Evolutionary conservation across 2,888 invertebrate genomes (phyloP).

Genomic region (Eristalinus aeneus): DNA sequence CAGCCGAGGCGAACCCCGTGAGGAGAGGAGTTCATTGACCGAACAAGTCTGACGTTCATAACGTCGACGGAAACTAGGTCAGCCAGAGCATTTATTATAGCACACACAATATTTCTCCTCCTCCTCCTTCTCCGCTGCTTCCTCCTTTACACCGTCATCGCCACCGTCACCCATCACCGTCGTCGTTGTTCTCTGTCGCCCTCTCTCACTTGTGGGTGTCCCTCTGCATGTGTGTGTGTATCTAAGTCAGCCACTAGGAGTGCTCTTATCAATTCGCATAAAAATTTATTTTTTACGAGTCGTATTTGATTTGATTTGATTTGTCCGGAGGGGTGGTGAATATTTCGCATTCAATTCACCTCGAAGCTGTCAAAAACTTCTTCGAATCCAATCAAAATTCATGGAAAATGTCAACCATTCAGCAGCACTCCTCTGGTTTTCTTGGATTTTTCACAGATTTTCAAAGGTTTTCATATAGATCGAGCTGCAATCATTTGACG

Average conservation of each 20-base stretch:
- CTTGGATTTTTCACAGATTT: too few relatives aligned
- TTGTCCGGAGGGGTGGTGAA: background rate
- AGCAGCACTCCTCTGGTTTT: background rate
- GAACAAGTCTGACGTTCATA: slow-evolving; percentile 75
- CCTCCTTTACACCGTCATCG: background rate
- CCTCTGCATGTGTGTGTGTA: slow-evolving; percentile 1
- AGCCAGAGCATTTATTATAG: slow-evolving; percentile 71
- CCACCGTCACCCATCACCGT: too few relatives aligned
- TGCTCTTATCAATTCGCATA: slow-evolving; percentile 61
- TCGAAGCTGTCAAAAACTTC: background rate
- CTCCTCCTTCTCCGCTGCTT: background rate
- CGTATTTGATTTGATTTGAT: slow-evolving; percentile 15
- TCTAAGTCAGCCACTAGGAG: slow-evolving; percentile 3
- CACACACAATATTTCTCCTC: slow-evolving; percentile 40
- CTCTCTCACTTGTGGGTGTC: too few relatives aligned
- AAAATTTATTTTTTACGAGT: slow-evolving; percentile 6
- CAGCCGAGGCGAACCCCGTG: slow-evolving; percentile 54
- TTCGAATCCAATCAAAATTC: background rate
- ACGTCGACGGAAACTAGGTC: slow-evolving; percentile 75
- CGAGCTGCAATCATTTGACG: slow-evolving; percentile 1
- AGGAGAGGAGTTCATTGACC: slow-evolving; percentile 76
- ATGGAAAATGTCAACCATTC: background rate
- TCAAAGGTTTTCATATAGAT: too few relatives aligned
- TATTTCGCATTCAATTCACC: background rate
- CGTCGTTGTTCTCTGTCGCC: background rate